A percentile compares a stretch with the other conserved stretches of the same genome.
Evolutionary conservation across 1,140 invertebrate species (phyloP).

Genomic region (Hyphantria cunea): DNA sequence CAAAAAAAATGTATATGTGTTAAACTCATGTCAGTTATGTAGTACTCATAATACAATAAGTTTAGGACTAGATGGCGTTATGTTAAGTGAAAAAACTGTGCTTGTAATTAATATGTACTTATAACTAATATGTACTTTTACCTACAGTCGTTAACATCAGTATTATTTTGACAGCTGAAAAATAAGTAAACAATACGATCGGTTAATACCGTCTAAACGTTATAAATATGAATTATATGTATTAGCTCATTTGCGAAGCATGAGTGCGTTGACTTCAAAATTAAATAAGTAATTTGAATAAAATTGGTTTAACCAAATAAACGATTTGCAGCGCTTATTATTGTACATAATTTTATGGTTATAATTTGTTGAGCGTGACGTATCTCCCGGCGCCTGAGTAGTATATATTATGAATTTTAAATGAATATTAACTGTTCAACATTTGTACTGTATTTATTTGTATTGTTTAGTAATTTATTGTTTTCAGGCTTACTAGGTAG

Average conservation of each 20-base stretch:
- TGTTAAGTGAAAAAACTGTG: no score
- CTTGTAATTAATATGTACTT: no score
- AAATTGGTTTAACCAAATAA: background rate
- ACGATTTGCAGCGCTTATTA: conserved; percentile 9
- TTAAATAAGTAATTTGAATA: conserved; percentile 4
- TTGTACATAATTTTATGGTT: background rate
- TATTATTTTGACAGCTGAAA: no score
- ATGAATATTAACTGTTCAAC: conserved; percentile 36
- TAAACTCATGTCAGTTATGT: no score
- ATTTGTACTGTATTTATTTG: conserved; percentile 1
- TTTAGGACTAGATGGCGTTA: no score
- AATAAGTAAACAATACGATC: background rate
- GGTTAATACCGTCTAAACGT: conserved; percentile 1
- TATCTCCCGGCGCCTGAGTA: conserved; percentile 30
- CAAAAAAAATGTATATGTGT: no score
- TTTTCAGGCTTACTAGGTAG: background rate
- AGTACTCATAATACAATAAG: no score
- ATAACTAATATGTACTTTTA: no score
- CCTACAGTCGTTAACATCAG: no score
- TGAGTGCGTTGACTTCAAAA: conserved; percentile 1
- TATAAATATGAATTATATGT: background rate
- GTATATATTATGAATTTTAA: conserved; percentile 21
- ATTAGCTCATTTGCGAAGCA: background rate
- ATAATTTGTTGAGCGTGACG: background rate
- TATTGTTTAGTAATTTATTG: conserved; percentile 2